These are phyloP conservation scores for Arge pagana DNA, from an alignment of 2,888 invertebrate species.

Conservation along the genomic window DNA sequence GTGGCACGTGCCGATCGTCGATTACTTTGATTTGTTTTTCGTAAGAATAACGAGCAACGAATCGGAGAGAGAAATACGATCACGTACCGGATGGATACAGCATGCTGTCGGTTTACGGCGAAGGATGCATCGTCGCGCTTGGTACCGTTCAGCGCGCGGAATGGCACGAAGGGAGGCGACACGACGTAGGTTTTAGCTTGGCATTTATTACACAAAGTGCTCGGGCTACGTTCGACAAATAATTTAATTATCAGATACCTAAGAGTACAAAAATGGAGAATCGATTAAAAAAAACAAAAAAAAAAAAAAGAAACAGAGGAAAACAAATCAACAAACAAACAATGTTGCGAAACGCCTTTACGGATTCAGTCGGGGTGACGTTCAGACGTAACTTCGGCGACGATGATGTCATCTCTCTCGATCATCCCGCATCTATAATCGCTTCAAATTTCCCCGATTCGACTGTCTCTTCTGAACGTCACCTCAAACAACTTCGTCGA, in stretches of 20 bases:
- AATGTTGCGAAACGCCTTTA: constrained; percentile 35
- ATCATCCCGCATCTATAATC: constrained; percentile 26
- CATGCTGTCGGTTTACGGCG: no score
- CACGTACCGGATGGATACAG: no score
- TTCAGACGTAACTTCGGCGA: no score
- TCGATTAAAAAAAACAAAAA: constrained; percentile 25
- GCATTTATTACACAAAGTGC: constrained; percentile 47
- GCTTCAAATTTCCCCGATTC: constrained; percentile 26
- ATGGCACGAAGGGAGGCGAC: background rate
- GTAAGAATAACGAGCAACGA: constrained; percentile 10
- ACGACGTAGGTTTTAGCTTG: constrained; percentile 10
- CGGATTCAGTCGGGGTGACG: constrained; percentile 45
- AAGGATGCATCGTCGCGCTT: no score
- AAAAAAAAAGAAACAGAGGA: constrained; percentile 27
- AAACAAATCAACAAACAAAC: constrained; percentile 22
- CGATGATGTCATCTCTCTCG: no score
- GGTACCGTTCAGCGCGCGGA: no score
- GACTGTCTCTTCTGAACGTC: constrained; percentile 42
- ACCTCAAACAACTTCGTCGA: constrained; percentile 49
- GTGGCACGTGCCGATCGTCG: constrained; percentile 45
- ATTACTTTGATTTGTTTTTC: constrained; percentile 25
- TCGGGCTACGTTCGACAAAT: constrained; percentile 38
- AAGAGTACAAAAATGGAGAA: constrained; percentile 26
- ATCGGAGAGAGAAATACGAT: no score
- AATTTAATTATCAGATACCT: constrained; percentile 35